phyloP scores from a whole-genome alignment of 2,113 vertebrate species.

The Vimba vimba region DNA sequence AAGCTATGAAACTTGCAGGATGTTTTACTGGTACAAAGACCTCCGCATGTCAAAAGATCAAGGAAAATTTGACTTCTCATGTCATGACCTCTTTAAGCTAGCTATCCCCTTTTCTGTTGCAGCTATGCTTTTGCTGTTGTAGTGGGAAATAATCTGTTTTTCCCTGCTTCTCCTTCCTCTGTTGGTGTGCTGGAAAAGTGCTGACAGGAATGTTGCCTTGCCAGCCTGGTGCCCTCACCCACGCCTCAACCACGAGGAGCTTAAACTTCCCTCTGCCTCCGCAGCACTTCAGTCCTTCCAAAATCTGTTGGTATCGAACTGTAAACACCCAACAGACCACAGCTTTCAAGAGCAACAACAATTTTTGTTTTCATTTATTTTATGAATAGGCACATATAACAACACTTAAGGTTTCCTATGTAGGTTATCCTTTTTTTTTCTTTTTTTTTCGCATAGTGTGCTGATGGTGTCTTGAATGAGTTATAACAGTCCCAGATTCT shows the following conservation, averaged over 20 bases:
- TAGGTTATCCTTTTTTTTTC: too few relatives aligned
- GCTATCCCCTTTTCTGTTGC: too few relatives aligned
- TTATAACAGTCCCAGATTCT: too few relatives aligned
- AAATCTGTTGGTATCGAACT: constrained; percentile 13
- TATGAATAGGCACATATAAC: too few relatives aligned
- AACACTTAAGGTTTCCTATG: too few relatives aligned
- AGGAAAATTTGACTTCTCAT: not conserved
- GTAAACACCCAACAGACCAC: constrained; percentile 31
- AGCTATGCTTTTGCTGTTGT: not conserved
- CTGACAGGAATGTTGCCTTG: constrained; percentile 19
- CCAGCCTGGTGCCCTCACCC: constrained; percentile 19
- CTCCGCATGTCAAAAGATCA: not conserved
- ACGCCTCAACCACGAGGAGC: constrained; percentile 5
- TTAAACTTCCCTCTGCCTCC: constrained; percentile 16
- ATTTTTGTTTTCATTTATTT: too few relatives aligned
- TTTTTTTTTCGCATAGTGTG: too few relatives aligned
- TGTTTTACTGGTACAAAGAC: not conserved
- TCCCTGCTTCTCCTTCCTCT: not conserved
- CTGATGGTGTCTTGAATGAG: too few relatives aligned
- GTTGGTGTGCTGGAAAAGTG: constrained; percentile 28
- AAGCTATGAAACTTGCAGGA: not conserved
- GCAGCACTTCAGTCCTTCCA: constrained; percentile 25
- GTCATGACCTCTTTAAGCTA: not conserved
- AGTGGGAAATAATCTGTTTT: not conserved
- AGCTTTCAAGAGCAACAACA: not conserved